Conservation (phyloP, 2,888 invertebrate genomes). For the Spisula subtruncata region DNA sequence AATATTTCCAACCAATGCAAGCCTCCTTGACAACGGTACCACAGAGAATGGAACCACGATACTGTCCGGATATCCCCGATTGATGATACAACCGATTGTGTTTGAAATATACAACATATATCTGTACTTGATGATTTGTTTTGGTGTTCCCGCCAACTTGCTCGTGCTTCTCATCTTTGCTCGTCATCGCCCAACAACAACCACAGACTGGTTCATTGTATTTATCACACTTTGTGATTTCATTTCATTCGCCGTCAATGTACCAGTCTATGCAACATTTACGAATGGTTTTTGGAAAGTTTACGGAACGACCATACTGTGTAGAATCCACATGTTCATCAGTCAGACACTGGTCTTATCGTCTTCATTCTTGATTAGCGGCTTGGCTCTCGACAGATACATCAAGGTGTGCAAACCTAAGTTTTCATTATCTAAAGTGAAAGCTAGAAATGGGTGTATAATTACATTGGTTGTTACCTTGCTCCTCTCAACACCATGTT, state of each 20-base stretch:
- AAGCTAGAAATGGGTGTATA: constrained; percentile 47
- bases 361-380: constrained; percentile 59
- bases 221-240: constrained; percentile 61
- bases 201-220: constrained; percentile 68
- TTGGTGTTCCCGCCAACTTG: constrained; percentile 55
- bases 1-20: neutral
- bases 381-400: constrained; percentile 64
- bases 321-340: constrained; percentile 63
- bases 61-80: neutral
- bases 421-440: neutral
- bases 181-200: constrained; percentile 40
- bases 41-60: neutral
- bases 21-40: neutral
- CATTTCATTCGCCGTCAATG: constrained; percentile 55
- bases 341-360: constrained; percentile 62
- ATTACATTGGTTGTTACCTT: constrained; percentile 30
- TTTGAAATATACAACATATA: constrained; percentile 54
- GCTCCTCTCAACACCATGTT: constrained; percentile 57
- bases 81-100: constrained; percentile 26
- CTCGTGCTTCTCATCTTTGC: constrained; percentile 60
- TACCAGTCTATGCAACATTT: constrained; percentile 67
- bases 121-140: constrained; percentile 45
- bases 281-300: constrained; percentile 53
- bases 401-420: constrained; percentile 51
- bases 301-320: constrained; percentile 56